Percentiles rank a stretch among this genome's conserved stretches.
Evolutionary conservation across 2,888 invertebrate genomes (phyloP).

Genomic region (Cynaeus angustus): DNA sequence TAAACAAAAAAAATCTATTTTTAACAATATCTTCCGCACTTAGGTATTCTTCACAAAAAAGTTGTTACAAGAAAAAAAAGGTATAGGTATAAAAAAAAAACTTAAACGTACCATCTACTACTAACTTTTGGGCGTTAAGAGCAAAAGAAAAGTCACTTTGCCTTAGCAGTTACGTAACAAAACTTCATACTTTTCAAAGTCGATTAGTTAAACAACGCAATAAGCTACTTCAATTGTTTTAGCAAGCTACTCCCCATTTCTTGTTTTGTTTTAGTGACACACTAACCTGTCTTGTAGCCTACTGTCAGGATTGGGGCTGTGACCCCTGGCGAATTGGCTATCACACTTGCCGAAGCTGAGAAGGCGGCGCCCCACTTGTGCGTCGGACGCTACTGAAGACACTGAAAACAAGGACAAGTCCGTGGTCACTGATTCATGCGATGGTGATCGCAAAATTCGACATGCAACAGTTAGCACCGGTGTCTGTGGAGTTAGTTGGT

Average conservation of each 20-base stretch:
- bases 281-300: constrained; percentile 61
- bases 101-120: too few relatives aligned
- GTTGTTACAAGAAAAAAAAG: too few relatives aligned
- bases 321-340: constrained; percentile 74
- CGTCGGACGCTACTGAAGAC: constrained; percentile 76
- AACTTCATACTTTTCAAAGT: too few relatives aligned
- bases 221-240: neutral
- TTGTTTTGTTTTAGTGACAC: constrained; percentile 4
- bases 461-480: constrained; percentile 74
- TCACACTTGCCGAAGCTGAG: constrained; percentile 74
- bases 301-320: constrained; percentile 83
- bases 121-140: too few relatives aligned
- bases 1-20: too few relatives aligned
- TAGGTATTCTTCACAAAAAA: too few relatives aligned
- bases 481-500: constrained; percentile 70
- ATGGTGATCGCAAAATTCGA: constrained; percentile 84
- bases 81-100: too few relatives aligned
- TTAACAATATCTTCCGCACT: too few relatives aligned
- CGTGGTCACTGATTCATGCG: constrained; percentile 89
- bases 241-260: neutral
- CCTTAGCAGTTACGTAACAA: too few relatives aligned
- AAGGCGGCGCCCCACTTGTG: constrained; percentile 69
- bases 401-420: constrained; percentile 87
- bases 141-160: too few relatives aligned
- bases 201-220: neutral